Conservation (phyloP, 1,140 invertebrate genomes). For the Diplogasteroides magnus region DNA sequence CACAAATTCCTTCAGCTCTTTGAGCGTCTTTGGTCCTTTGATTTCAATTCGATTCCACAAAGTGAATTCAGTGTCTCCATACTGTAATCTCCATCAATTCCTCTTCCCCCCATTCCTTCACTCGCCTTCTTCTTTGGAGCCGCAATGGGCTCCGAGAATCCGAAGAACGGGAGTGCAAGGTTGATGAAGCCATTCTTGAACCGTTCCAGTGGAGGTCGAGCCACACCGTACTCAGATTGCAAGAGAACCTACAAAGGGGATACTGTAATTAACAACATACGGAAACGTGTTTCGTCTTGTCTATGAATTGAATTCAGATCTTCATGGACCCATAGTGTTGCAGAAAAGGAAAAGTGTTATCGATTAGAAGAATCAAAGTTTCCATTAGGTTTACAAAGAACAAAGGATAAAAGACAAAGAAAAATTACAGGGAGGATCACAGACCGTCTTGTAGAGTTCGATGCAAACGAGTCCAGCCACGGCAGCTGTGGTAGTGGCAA, state of each 20-base stretch:
- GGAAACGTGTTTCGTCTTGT: too few species aligned
- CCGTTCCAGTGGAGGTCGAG: slow-evolving; percentile 60
- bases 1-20: slow-evolving; percentile 90
- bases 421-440: too few species aligned
- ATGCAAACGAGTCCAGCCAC: slow-evolving; percentile 87
- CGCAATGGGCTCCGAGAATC: slow-evolving; percentile 87
- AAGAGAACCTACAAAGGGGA: too few species aligned
- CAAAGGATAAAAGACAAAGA: too few species aligned
- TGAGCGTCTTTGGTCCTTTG: slow-evolving; percentile 82
- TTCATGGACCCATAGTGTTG: too few species aligned
- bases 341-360: too few species aligned
- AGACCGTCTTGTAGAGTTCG: slow-evolving; percentile 78
- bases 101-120: slow-evolving; percentile 21
- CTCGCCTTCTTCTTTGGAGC: slow-evolving; percentile 75
- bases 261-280: too few species aligned
- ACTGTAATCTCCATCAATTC: background rate
- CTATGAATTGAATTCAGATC: too few species aligned
- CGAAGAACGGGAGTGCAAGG: slow-evolving; percentile 89
- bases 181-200: slow-evolving; percentile 94
- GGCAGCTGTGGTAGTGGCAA: slow-evolving; percentile 94
- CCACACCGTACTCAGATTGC: slow-evolving; percentile 12
- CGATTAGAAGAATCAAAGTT: too few species aligned
- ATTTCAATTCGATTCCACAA: slow-evolving; percentile 98
- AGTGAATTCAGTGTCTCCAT: slow-evolving; percentile 92
- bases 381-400: too few species aligned